These are phyloP conservation scores for Oryzias sinensis DNA, from an alignment of 2,797 vertebrate species.

Conservation along the genomic window DNA sequence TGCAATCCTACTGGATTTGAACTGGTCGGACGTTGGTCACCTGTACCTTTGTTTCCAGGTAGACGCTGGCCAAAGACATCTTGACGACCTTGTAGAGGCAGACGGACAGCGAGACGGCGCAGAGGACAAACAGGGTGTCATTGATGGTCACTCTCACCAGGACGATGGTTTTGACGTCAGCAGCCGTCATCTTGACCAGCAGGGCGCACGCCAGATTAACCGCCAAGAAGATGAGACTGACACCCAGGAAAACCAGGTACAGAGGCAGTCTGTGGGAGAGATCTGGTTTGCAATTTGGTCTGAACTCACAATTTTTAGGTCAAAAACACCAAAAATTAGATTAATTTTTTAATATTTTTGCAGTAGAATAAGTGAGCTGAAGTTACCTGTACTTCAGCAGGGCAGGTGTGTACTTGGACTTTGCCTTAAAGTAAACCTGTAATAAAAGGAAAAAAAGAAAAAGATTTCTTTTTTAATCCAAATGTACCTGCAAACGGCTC, in stretches of 20 bases:
- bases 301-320: neutral
- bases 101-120: slow-evolving; percentile 87
- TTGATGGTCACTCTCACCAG: slow-evolving; percentile 92
- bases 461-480: too few species aligned
- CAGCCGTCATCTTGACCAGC: slow-evolving; percentile 83
- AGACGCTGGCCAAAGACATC: slow-evolving; percentile 93
- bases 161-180: slow-evolving; percentile 85
- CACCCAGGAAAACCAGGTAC: slow-evolving; percentile 83
- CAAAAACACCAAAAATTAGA: too few species aligned
- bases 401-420: slow-evolving; percentile 89
- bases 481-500: too few species aligned
- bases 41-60: slow-evolving; percentile 91
- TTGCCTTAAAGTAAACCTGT: slow-evolving; percentile 94
- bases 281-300: neutral
- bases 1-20: too few species aligned
- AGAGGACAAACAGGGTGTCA: slow-evolving; percentile 91
- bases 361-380: neutral
- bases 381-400: slow-evolving; percentile 88
- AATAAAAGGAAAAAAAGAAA: neutral
- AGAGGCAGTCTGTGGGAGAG: slow-evolving; percentile 65
- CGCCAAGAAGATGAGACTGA: slow-evolving; percentile 88
- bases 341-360: neutral
- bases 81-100: slow-evolving; percentile 94
- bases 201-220: slow-evolving; percentile 92
- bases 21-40: slow-evolving; percentile 7